Percentiles rank a stretch among this genome's conserved stretches.
Evolutionary conservation across 2,113 vertebrate species (phyloP).

Genomic region (Gadus macrocephalus): DNA sequence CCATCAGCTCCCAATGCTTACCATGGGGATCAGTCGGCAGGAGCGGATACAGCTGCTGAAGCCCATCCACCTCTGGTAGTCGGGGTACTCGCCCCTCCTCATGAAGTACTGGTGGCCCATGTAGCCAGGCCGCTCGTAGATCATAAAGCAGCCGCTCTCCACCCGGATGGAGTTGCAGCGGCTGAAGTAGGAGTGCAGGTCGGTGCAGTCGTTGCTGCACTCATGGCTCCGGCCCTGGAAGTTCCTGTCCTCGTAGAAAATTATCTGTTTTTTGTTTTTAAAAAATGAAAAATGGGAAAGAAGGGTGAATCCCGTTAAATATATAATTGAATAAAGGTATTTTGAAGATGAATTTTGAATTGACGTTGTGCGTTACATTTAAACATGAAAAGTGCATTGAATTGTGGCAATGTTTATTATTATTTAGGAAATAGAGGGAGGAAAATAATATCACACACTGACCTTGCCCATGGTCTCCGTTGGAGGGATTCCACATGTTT

Average conservation of each 20-base stretch:
- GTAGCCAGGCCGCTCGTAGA: slow-evolving; percentile 72
- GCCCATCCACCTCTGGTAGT: slow-evolving; percentile 65
- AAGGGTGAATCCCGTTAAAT: not conserved
- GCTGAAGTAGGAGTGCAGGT: slow-evolving; percentile 70
- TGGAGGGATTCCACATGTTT: slow-evolving; percentile 74
- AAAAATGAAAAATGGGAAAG: slow-evolving; percentile 1
- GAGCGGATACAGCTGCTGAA: slow-evolving; percentile 65
- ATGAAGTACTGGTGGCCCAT: slow-evolving; percentile 73
- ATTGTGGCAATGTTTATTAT: not conserved
- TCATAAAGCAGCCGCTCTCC: slow-evolving; percentile 73
- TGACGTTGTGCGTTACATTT: too few species aligned
- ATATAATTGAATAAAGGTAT: too few species aligned
- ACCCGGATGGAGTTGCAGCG: slow-evolving; percentile 71
- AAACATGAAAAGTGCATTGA: slow-evolving; percentile 9
- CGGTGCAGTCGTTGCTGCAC: slow-evolving; percentile 69
- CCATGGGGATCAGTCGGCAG: slow-evolving; percentile 70
- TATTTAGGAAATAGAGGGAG: slow-evolving; percentile 29
- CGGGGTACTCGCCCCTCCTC: slow-evolving; percentile 67
- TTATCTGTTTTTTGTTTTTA: slow-evolving; percentile 56
- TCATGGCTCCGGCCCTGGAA: slow-evolving; percentile 78
- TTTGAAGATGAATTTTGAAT: not conserved
- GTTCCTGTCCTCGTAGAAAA: slow-evolving; percentile 79
- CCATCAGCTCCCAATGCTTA: slow-evolving; percentile 26
- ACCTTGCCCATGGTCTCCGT: slow-evolving; percentile 77
- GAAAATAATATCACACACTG: slow-evolving; percentile 45